A percentile compares a stretch with the other conserved stretches of the same genome.
phyloP scores from a whole-genome alignment of 2,797 vertebrate genomes.

The Tiaroga cobitis region DNA sequence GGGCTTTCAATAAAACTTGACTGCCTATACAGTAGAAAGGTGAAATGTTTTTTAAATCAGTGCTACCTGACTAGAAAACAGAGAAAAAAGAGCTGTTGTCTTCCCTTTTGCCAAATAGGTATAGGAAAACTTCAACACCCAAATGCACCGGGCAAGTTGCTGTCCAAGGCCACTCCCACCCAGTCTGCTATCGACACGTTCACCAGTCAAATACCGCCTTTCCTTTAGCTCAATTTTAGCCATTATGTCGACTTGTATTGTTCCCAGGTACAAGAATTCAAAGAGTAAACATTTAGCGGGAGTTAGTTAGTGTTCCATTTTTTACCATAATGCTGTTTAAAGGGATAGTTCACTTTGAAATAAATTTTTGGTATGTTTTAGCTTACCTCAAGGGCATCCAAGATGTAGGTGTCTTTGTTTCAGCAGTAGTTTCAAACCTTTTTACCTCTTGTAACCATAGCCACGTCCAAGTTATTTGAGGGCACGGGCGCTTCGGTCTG shows the following conservation, averaged over 20 bases:
- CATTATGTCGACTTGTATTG: background rate
- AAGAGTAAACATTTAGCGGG: background rate
- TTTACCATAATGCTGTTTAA: background rate
- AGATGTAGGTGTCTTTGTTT: no score
- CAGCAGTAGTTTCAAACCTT: no score
- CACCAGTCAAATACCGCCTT: background rate
- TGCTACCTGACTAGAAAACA: background rate
- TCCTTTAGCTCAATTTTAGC: background rate
- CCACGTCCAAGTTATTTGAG: no score
- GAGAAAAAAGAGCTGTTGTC: background rate
- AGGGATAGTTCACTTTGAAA: no score
- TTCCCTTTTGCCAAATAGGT: background rate
- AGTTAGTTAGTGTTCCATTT: background rate
- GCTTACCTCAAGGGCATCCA: no score
- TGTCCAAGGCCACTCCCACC: background rate
- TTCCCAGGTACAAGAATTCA: background rate
- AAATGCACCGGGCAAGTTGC: background rate
- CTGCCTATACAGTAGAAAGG: background rate
- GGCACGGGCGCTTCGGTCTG: no score
- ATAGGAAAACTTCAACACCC: background rate
- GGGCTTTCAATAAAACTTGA: background rate
- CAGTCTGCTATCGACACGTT: background rate
- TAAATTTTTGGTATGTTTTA: no score
- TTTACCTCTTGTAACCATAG: no score
- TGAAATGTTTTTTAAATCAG: rapidly evolving